Base-by-base conservation (phyloP, 2,113 vertebrate genomes). In the Eublepharis macularius region DNA sequence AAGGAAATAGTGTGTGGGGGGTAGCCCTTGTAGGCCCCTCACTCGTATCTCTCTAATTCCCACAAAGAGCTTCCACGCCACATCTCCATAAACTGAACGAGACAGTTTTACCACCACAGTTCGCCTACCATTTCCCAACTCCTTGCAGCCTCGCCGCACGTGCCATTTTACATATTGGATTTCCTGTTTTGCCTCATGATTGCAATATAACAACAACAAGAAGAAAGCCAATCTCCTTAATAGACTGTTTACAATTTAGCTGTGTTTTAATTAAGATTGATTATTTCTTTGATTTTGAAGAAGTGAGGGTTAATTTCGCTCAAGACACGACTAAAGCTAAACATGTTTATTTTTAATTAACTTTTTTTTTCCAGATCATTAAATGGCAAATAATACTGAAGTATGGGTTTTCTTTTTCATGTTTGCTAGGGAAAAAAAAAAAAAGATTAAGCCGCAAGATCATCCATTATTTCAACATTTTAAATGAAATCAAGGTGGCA, bases 281-380 rank as follows among this genome's bases (percentile, higher is more conserved):
- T 78, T 78, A 51, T 77, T 83, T 74, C 41, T 72, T 72, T 82
- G 75, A 39, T 82, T 82, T 72, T 74, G 41, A 51, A 29, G 65
- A 76, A 51, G 34, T 9, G 45, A 72, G 43, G 51, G 74, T 79
- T 87, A 73, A 83, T 78, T 49, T 41, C 72, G 41, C 68, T 47
- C 9, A 70, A 76, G 73, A 36, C 66, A 66, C 54, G 47, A n/a
- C 26, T 63, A 73, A 73, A 83, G 9, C 75, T 83, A 73, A 83
- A 79, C 43, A 65, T 41, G 54, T 79, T 79, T 79, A 83, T 87
- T 83, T 83, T 74, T 72, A 83, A 83, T 41, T 83, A 78, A 41
- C 34, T 29, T 34, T 13, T 17, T 4, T 12, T 1, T 51, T 51
- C 47, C 66, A 49, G 41, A 65, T 87, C 43, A 75, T 83, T 83